Evolutionary conservation across 2,113 vertebrate species (phyloP).

Genomic region (Strigops habroptila): DNA sequence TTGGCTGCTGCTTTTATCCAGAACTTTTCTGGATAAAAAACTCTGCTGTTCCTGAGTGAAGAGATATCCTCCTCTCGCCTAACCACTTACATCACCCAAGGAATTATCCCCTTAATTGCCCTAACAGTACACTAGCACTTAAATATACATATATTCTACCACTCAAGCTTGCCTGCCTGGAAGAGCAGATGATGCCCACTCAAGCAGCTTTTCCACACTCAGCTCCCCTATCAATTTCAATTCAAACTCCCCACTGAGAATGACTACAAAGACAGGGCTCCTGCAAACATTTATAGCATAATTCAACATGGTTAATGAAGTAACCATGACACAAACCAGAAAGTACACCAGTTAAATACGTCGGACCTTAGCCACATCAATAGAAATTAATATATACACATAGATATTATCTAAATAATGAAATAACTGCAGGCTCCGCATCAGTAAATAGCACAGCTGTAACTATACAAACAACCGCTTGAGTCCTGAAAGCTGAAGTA

Average conservation of each 20-base stretch:
- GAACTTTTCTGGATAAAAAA: not conserved
- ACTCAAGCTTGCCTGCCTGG: not conserved
- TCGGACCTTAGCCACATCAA: not conserved
- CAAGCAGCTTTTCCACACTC: not conserved
- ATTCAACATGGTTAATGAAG: constrained; percentile 1
- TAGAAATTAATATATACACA: constrained; percentile 12
- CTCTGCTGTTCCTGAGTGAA: not conserved
- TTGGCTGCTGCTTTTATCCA: not conserved
- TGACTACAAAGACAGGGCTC: not conserved
- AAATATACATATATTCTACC: not conserved
- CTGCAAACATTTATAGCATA: constrained; percentile 10
- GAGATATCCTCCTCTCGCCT: not conserved
- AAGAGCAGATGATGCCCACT: constrained; percentile 39
- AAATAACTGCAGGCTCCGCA: not conserved
- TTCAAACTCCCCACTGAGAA: not conserved
- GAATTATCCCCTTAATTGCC: not conserved
- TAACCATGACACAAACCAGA: constrained; percentile 20
- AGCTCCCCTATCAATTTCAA: not conserved
- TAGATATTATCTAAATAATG: not conserved
- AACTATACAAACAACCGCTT: not conserved
- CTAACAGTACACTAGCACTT: not conserved
- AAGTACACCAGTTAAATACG: not conserved
- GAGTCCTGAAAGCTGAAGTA: not conserved
- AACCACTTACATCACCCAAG: not conserved
- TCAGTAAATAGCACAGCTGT: not conserved